Conservation (phyloP, 1,140 invertebrate species). For the Apocrypta bakeri region DNA sequence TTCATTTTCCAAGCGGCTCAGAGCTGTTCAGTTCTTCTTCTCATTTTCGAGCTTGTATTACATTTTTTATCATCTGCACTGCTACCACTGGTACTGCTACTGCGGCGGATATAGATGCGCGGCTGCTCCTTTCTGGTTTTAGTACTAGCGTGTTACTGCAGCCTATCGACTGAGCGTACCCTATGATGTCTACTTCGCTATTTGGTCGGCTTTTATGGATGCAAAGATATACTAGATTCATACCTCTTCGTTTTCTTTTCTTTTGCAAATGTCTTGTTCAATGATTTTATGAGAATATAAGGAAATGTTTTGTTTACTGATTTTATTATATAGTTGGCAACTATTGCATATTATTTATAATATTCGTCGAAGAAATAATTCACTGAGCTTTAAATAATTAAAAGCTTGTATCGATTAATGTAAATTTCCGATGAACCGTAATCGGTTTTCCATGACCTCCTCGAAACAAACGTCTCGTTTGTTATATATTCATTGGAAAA, state of each 20-base stretch:
- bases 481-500: too few species aligned
- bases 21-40: conserved; percentile 3
- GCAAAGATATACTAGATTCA: neutral
- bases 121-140: neutral
- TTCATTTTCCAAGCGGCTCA: neutral
- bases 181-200: neutral
- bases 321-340: too few species aligned
- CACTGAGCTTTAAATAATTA: too few species aligned
- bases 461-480: too few species aligned
- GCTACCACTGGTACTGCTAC: too few species aligned
- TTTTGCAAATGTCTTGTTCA: neutral
- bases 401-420: too few species aligned
- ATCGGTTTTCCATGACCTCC: too few species aligned
- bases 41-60: conserved; percentile 22
- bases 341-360: too few species aligned
- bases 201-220: neutral
- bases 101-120: neutral
- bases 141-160: neutral
- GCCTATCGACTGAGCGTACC: neutral
- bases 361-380: too few species aligned
- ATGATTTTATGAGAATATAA: neutral
- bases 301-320: neutral
- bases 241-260: neutral
- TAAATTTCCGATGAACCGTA: too few species aligned
- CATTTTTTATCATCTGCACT: conserved; percentile 25